Conservation (phyloP, 2,797 vertebrate species). For the Pelobates cultripes region DNA sequence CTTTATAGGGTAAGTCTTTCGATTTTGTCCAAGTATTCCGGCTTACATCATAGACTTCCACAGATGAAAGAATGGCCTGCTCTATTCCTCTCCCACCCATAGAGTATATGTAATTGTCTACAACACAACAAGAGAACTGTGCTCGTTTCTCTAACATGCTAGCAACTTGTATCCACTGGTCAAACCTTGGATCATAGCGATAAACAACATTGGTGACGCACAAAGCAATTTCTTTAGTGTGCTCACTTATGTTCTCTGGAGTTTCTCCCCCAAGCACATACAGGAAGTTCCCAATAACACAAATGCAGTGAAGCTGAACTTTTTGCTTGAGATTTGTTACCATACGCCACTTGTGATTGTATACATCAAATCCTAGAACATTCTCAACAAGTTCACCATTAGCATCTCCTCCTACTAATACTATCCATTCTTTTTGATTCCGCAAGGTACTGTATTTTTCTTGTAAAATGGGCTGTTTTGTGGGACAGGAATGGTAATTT, state of each 20-base stretch:
- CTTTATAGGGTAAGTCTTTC: constrained; percentile 71
- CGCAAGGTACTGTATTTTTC: constrained; percentile 80
- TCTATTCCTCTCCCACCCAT: constrained; percentile 78
- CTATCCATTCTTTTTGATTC: constrained; percentile 72
- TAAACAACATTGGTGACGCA: constrained; percentile 78
- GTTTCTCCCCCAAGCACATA: constrained; percentile 88
- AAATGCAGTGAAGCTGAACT: constrained; percentile 81
- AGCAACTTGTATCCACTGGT: constrained; percentile 77
- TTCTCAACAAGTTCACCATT: constrained; percentile 69
- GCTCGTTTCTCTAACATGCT: constrained; percentile 83
- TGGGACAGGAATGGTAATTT: constrained; percentile 83
- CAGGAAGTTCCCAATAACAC: constrained; percentile 87
- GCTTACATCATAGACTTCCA: constrained; percentile 85
- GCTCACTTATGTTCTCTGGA: constrained; percentile 60
- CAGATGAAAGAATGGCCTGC: constrained; percentile 73
- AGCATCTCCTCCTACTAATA: constrained; percentile 83
- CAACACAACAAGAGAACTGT: constrained; percentile 84
- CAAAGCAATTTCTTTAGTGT: constrained; percentile 57
- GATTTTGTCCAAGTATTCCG: constrained; percentile 79
- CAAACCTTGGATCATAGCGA: constrained; percentile 90
- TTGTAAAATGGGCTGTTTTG: constrained; percentile 83
- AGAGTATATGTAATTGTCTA: constrained; percentile 79
- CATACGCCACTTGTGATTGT: constrained; percentile 75
- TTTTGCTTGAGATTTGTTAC: constrained; percentile 71
- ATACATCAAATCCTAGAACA: constrained; percentile 81